Evolutionary conservation across 2,888 invertebrate species (phyloP).

Genomic region (Atherix ibis): DNA sequence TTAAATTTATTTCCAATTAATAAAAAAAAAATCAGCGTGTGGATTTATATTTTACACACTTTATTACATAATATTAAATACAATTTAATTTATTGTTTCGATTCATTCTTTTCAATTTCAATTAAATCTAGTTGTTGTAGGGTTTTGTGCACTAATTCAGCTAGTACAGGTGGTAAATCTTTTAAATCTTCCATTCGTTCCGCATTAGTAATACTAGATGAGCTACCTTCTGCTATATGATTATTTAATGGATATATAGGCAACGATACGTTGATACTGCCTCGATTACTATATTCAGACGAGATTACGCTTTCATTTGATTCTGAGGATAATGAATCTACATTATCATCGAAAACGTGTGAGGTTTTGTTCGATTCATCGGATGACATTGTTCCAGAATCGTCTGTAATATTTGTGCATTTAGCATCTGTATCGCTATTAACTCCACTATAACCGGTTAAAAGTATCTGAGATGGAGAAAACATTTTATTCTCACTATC

Average conservation of each 20-base stretch:
- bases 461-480: slow-evolving; percentile 43
- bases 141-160: slow-evolving; percentile 43
- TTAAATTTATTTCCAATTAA: too few species aligned
- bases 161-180: slow-evolving; percentile 42
- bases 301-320: slow-evolving; percentile 21
- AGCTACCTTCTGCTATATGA: slow-evolving; percentile 11
- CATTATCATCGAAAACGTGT: slow-evolving; percentile 24
- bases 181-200: slow-evolving; percentile 33
- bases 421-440: slow-evolving; percentile 34
- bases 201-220: slow-evolving; percentile 22
- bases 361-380: slow-evolving; percentile 21
- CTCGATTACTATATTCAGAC: slow-evolving; percentile 25
- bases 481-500: slow-evolving; percentile 26
- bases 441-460: slow-evolving; percentile 42
- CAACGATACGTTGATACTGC: slow-evolving; percentile 16
- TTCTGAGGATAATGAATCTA: slow-evolving; percentile 23
- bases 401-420: slow-evolving; percentile 32
- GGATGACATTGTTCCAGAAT: slow-evolving; percentile 21
- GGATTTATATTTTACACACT: too few species aligned
- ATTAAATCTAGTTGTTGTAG: slow-evolving; percentile 31
- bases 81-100: too few species aligned
- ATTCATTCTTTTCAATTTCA: too few species aligned
- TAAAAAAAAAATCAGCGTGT: too few species aligned
- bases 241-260: slow-evolving; percentile 19
- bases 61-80: too few species aligned